Evolutionary conservation across 2,113 vertebrate species (phyloP).

Genomic region (Cavia aperea): DNA sequence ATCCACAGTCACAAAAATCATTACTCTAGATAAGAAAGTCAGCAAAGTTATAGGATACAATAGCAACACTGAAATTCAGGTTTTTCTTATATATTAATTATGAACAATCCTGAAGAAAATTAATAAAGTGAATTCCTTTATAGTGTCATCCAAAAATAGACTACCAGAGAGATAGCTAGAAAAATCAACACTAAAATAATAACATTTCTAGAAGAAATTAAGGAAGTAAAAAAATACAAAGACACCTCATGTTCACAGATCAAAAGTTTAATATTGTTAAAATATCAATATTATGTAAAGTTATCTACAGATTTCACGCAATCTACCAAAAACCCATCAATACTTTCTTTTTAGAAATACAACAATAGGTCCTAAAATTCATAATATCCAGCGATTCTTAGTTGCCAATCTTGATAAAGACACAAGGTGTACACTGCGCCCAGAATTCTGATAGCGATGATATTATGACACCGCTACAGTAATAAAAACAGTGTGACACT

Average conservation of each 20-base stretch:
- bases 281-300: neutral
- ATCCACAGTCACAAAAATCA: neutral
- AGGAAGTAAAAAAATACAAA: neutral
- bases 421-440: too few species aligned
- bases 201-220: neutral
- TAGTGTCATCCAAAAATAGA: neutral
- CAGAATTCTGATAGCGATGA: too few species aligned
- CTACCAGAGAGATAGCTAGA: neutral
- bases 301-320: neutral
- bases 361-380: neutral
- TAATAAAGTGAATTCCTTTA: neutral
- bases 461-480: too few species aligned
- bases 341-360: neutral
- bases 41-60: neutral
- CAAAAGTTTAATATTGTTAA: neutral
- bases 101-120: neutral
- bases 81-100: neutral
- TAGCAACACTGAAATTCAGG: neutral
- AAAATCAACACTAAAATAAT: neutral
- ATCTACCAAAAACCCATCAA: neutral
- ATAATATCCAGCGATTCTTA: too few species aligned
- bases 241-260: neutral
- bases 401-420: neutral
- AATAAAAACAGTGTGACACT: too few species aligned
- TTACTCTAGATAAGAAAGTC: neutral